Evolutionary conservation across 2,113 vertebrate species (phyloP).

Genomic region (Enhydra lutris): DNA sequence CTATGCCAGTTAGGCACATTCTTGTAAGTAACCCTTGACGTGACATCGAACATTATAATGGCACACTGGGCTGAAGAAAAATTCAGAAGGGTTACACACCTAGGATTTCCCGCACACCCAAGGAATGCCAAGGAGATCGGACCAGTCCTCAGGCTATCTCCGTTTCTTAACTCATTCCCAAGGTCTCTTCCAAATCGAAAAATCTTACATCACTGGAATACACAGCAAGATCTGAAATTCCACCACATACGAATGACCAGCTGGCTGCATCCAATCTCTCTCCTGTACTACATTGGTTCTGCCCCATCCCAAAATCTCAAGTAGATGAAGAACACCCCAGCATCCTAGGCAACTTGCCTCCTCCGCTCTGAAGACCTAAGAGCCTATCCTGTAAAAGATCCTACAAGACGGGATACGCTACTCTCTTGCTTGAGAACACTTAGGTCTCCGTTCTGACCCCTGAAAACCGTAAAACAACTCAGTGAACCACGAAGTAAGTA

Average conservation of each 20-base stretch:
- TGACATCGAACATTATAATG: conserved; percentile 99
- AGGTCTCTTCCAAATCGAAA: background rate
- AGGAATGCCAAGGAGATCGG: fast-evolving
- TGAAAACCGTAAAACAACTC: fast-evolving
- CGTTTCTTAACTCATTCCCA: fast-evolving
- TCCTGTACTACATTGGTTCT: background rate
- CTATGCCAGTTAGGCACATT: conserved; percentile 99
- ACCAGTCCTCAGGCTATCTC: fast-evolving
- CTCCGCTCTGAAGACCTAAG: fast-evolving
- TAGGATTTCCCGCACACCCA: fast-evolving
- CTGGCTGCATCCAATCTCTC: no score
- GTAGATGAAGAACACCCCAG: fast-evolving
- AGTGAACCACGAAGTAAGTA: fast-evolving
- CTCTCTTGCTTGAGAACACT: background rate
- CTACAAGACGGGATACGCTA: fast-evolving
- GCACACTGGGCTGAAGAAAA: conserved; percentile 94
- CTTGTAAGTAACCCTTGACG: conserved; percentile 98
- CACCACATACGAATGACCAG: background rate
- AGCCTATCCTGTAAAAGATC: fast-evolving
- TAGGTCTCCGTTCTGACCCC: fast-evolving
- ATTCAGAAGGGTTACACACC: fast-evolving
- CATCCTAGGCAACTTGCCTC: background rate
- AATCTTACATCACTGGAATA: fast-evolving
- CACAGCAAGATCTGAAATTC: fast-evolving
- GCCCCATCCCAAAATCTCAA: background rate